Conservation (phyloP, 92 coral and sea anemone species). For the Desmophyllum pertusum region DNA sequence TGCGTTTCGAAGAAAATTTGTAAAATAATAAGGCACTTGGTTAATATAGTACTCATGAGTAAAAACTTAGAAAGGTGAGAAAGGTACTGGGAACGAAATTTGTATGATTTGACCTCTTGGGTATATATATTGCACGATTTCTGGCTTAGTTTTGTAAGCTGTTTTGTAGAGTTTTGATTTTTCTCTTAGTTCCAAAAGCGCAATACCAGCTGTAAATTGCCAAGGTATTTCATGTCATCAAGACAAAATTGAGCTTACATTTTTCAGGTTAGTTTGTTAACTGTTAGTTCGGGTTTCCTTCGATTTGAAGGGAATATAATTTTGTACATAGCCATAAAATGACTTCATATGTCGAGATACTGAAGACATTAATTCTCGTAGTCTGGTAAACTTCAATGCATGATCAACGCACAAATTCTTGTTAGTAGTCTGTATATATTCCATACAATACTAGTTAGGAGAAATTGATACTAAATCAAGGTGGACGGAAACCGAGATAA, state of each 20-base stretch:
- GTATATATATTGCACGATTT: neutral
- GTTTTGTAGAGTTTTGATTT: neutral
- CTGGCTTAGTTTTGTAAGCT: neutral
- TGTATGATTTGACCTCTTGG: neutral
- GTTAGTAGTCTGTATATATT: too few species aligned
- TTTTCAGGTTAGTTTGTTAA: neutral
- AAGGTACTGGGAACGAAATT: neutral
- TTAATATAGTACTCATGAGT: neutral
- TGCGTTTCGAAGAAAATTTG: neutral
- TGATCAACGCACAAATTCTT: too few species aligned
- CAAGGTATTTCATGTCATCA: neutral
- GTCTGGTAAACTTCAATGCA: too few species aligned
- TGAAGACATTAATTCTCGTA: too few species aligned
- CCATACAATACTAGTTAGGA: neutral
- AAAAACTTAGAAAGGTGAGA: neutral
- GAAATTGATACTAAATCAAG: too few species aligned
- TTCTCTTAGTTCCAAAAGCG: neutral
- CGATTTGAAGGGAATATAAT: neutral
- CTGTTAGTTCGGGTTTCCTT: neutral
- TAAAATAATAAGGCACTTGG: neutral
- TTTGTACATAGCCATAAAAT: neutral
- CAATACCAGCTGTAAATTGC: neutral
- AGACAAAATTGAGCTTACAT: neutral
- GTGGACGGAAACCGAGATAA: too few species aligned
- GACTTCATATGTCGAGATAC: neutral